A percentile compares a stretch with the other conserved stretches of the same genome.
These are phyloP conservation scores for Nasonovia ribisnigri DNA, from an alignment of 2,888 invertebrate genomes.

Conservation along the genomic window DNA sequence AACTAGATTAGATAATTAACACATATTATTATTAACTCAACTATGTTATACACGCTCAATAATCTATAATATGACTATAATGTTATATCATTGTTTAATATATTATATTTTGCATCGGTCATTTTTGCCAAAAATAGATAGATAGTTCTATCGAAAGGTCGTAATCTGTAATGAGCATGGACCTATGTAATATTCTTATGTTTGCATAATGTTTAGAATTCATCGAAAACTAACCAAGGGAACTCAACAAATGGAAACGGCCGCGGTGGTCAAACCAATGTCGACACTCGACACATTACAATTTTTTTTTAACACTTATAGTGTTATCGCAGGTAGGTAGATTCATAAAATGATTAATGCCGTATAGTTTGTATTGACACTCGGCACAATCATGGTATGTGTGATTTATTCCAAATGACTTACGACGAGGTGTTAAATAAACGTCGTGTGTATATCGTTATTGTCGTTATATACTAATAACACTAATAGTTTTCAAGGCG, in stretches of 20 bases:
- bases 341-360: not conserved
- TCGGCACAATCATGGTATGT: not conserved
- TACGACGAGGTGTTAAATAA: not conserved
- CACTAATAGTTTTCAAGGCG: conserved; percentile 37
- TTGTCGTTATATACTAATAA: not conserved
- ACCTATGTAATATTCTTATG: not conserved
- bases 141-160: not conserved
- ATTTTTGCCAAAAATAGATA: not conserved
- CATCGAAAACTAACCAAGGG: not conserved
- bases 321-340: no score
- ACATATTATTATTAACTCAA: not conserved
- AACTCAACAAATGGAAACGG: not conserved
- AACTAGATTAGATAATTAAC: not conserved
- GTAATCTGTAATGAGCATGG: not conserved
- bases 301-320: not conserved
- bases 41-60: not conserved
- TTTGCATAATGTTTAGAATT: not conserved
- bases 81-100: not conserved
- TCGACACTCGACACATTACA: not conserved
- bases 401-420: not conserved
- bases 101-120: not conserved
- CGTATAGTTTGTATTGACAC: not conserved
- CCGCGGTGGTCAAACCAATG: not conserved
- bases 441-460: not conserved
- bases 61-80: no score